phyloP scores from a whole-genome alignment of 2,797 vertebrate species.

The Sebastes iracundus region DNA sequence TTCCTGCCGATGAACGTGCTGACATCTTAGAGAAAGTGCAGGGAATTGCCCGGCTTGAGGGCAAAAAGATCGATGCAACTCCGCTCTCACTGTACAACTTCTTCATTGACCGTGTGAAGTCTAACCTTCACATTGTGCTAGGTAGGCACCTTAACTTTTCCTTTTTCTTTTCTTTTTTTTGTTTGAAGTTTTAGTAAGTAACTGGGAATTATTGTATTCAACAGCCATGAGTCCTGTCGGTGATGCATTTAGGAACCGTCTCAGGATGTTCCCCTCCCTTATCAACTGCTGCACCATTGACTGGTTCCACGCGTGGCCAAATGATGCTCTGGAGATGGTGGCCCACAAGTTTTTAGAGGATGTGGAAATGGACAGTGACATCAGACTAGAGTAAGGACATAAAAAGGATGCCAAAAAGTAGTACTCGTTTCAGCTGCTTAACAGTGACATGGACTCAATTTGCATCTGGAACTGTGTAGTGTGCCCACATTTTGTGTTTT shows the following conservation, averaged over 20 bases:
- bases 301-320: conserved; percentile 96
- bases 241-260: conserved; percentile 91
- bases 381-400: conserved; percentile 84
- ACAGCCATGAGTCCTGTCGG: conserved; percentile 96
- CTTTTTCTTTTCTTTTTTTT: background rate
- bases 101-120: conserved; percentile 91
- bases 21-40: conserved; percentile 93
- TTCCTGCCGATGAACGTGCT: conserved; percentile 91
- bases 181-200: background rate
- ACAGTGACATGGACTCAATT: background rate
- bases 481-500: background rate
- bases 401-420: background rate
- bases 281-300: conserved; percentile 98
- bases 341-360: conserved; percentile 94
- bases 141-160: conserved; percentile 73
- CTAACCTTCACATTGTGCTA: conserved; percentile 93
- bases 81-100: conserved; percentile 92
- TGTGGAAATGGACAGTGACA: conserved; percentile 86
- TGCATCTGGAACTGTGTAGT: background rate
- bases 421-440: background rate
- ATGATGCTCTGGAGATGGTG: conserved; percentile 94
- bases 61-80: conserved; percentile 87
- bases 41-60: conserved; percentile 83
- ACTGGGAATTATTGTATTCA: conserved; percentile 22
- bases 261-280: conserved; percentile 95